phyloP scores from a whole-genome alignment of 2,113 vertebrate genomes.

The Epinephelus lanceolatus region DNA sequence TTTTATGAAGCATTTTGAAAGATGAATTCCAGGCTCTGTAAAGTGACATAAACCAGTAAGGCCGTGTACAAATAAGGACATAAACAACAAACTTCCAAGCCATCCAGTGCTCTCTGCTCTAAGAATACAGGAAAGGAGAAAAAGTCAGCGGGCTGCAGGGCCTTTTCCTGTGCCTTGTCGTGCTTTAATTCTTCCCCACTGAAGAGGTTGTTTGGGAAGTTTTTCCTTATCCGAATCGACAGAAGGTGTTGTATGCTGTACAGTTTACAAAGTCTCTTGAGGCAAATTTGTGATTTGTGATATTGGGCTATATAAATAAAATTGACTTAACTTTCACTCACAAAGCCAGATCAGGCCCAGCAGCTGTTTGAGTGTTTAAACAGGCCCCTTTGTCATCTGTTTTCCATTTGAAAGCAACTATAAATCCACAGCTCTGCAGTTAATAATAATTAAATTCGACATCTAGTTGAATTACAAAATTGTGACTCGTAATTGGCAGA shows the following conservation, averaged over 20 bases:
- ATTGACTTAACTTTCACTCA: background rate
- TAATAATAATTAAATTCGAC: background rate
- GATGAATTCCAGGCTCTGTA: too few relatives aligned
- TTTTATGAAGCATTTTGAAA: too few relatives aligned
- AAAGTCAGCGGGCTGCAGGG: too few relatives aligned
- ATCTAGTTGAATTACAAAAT: background rate
- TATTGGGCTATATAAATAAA: background rate
- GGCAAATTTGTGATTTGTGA: background rate
- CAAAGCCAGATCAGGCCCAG: background rate
- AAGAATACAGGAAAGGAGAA: too few relatives aligned
- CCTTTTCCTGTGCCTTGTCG: too few relatives aligned
- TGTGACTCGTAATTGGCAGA: background rate
- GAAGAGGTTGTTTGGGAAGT: background rate
- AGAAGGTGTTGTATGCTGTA: background rate
- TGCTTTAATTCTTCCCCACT: background rate
- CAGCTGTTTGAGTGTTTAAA: background rate
- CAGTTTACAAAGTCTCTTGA: background rate
- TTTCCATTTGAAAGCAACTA: background rate
- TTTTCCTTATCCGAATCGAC: background rate
- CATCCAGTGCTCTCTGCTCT: too few relatives aligned
- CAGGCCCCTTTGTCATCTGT: background rate
- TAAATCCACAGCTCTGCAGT: background rate
- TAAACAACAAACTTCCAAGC: too few relatives aligned
- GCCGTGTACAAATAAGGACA: too few relatives aligned
- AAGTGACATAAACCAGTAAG: too few relatives aligned